Percentiles rank a stretch among this genome's conserved stretches.
Evolutionary conservation across 2,888 invertebrate genomes (phyloP).

Genomic region (Carpatolechia fugitivella): DNA sequence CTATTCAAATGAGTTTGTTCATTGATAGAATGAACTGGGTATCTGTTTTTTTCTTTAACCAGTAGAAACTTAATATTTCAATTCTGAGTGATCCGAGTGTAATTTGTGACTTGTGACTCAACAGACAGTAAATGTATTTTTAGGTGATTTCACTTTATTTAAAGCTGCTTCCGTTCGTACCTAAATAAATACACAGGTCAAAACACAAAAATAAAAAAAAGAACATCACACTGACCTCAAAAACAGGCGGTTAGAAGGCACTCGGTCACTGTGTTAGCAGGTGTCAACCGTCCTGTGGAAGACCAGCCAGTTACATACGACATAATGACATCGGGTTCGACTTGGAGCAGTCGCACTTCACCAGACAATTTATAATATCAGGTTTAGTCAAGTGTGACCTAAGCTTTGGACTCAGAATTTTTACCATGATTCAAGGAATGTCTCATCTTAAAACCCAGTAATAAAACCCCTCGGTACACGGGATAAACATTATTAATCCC

Average conservation of each 20-base stretch:
- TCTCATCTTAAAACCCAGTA: not conserved
- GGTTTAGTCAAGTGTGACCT: not conserved
- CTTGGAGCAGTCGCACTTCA: not conserved
- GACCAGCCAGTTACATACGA: slow-evolving; percentile 58
- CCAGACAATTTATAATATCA: not conserved
- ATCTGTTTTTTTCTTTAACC: too few relatives aligned
- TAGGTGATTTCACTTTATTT: too few relatives aligned
- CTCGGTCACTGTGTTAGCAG: slow-evolving; percentile 70
- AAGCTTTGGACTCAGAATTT: not conserved
- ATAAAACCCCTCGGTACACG: slow-evolving; percentile 22
- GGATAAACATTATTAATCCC: slow-evolving; percentile 41
- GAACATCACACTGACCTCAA: slow-evolving; percentile 65
- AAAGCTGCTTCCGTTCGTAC: too few relatives aligned
- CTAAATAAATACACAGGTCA: not conserved
- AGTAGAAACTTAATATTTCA: too few relatives aligned
- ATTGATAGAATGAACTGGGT: too few relatives aligned
- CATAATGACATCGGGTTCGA: slow-evolving; percentile 35
- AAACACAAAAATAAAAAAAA: slow-evolving; percentile 7
- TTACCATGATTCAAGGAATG: not conserved
- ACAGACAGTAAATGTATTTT: too few relatives aligned
- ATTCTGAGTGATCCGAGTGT: too few relatives aligned
- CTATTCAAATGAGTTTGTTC: too few relatives aligned
- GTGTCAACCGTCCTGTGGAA: slow-evolving; percentile 74
- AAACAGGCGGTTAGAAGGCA: slow-evolving; percentile 74
- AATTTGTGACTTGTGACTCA: too few relatives aligned